phyloP scores from a whole-genome alignment of 2,888 invertebrate species.

The Trisateles emortualis region DNA sequence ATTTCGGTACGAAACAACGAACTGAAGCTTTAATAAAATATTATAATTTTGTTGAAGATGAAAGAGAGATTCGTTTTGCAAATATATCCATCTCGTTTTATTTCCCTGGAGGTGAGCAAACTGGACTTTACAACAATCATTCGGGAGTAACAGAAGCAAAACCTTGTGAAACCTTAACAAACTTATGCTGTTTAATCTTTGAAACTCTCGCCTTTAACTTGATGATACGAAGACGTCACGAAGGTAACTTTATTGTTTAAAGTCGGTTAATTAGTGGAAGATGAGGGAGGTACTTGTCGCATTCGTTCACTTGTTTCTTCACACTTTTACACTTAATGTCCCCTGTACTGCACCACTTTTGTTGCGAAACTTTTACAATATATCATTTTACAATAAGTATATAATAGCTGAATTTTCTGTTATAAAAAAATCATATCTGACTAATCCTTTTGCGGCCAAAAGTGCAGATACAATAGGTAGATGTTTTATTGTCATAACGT shows the following conservation, averaged over 20 bases:
- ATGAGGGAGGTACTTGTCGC: slow-evolving; percentile 23
- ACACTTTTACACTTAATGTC: slow-evolving; percentile 27
- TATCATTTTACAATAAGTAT: no score
- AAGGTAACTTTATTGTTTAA: slow-evolving; percentile 57
- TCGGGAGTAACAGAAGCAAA: slow-evolving; percentile 63
- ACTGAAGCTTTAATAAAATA: slow-evolving; percentile 50
- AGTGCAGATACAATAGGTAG: no score
- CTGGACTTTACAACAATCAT: slow-evolving; percentile 71
- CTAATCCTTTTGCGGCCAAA: no score
- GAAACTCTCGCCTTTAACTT: slow-evolving; percentile 58
- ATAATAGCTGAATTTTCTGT: no score
- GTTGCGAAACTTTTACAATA: no score
- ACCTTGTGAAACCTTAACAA: slow-evolving; percentile 69
- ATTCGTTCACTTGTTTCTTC: slow-evolving; percentile 29
- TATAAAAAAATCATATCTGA: no score
- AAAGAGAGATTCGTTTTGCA: slow-evolving; percentile 57
- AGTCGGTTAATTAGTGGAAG: slow-evolving; percentile 53
- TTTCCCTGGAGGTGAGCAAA: slow-evolving; percentile 68
- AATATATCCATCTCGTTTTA: slow-evolving; percentile 69
- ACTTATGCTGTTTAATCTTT: slow-evolving; percentile 71
- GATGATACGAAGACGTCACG: slow-evolving; percentile 54
- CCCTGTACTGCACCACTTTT: slow-evolving; percentile 32
- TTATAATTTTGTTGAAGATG: slow-evolving; percentile 55
- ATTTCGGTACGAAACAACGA: slow-evolving; percentile 36
- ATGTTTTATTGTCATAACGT: no score